Conservation (phyloP, 1,140 invertebrate genomes). For the Oryzaephilus surinamensis region DNA sequence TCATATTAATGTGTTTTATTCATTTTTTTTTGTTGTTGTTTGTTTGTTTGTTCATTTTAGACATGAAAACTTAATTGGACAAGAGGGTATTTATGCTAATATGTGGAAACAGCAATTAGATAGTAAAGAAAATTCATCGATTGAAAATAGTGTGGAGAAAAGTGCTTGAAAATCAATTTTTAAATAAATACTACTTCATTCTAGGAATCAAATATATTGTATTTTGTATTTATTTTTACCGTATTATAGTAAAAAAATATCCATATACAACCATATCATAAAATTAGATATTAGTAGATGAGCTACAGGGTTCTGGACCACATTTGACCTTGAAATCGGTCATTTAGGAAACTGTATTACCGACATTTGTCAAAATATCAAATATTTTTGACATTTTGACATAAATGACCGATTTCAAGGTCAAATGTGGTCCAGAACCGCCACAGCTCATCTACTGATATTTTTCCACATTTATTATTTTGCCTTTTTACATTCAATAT, state of each 20-base stretch:
- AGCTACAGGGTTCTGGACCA: no score
- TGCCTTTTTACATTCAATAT: no score
- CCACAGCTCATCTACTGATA: no score
- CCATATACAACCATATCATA: neutral
- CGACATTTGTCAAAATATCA: no score
- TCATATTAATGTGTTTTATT: neutral
- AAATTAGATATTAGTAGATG: no score
- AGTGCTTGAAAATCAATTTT: neutral
- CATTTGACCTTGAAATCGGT: no score
- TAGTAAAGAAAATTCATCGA: conserved; percentile 38
- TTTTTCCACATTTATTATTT: no score
- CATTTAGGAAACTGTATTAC: no score
- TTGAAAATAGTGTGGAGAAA: conserved; percentile 5
- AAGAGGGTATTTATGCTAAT: conserved; percentile 58
- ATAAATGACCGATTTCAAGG: no score
- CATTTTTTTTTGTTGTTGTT: neutral
- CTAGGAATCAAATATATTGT: neutral
- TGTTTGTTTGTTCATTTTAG: conserved; percentile 36
- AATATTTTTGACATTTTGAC: no score
- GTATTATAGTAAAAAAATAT: neutral
- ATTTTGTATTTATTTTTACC: neutral
- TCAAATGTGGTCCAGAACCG: no score
- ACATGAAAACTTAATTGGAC: conserved; percentile 64
- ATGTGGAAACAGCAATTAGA: conserved; percentile 82
- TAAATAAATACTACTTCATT: neutral